phyloP scores from a whole-genome alignment of 2,113 vertebrate species.

The Brachyhypopomus occidentalis region DNA sequence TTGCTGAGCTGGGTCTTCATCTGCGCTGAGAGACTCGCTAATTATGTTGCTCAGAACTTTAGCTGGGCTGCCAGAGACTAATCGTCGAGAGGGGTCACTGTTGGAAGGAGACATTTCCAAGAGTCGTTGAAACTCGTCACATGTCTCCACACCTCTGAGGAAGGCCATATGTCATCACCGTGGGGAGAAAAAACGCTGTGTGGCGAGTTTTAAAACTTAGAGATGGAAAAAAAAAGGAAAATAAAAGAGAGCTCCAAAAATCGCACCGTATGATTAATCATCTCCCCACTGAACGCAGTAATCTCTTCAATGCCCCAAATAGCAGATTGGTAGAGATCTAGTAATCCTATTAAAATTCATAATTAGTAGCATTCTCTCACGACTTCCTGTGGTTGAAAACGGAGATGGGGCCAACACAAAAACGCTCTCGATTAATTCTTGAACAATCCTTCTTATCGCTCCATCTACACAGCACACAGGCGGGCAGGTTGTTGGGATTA shows the following conservation, averaged over 20 bases:
- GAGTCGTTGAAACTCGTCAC: not conserved
- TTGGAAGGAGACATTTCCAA: too few species aligned
- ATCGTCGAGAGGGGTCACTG: not conserved
- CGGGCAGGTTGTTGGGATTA: constrained; percentile 43
- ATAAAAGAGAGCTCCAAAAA: constrained; percentile 51
- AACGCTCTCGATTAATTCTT: constrained; percentile 62
- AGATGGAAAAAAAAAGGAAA: not conserved
- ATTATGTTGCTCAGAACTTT: not conserved
- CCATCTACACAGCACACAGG: constrained; percentile 43
- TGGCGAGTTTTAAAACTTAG: constrained; percentile 23
- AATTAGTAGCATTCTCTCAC: constrained; percentile 61
- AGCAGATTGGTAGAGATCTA: constrained; percentile 63
- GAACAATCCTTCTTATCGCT: constrained; percentile 60
- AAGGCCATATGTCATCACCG: not conserved
- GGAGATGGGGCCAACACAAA: constrained; percentile 29
- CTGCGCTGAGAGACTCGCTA: not conserved
- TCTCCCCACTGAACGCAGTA: constrained; percentile 63
- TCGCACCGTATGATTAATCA: constrained; percentile 58
- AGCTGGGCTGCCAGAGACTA: not conserved
- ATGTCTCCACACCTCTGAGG: not conserved
- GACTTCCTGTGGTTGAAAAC: constrained; percentile 54
- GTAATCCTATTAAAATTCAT: constrained; percentile 71
- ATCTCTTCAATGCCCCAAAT: constrained; percentile 59
- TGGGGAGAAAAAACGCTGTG: not conserved
- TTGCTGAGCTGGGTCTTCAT: not conserved